These are phyloP conservation scores for Drosophila willistoni DNA, from an alignment of 1,140 invertebrate species.

Conservation along the genomic window DNA sequence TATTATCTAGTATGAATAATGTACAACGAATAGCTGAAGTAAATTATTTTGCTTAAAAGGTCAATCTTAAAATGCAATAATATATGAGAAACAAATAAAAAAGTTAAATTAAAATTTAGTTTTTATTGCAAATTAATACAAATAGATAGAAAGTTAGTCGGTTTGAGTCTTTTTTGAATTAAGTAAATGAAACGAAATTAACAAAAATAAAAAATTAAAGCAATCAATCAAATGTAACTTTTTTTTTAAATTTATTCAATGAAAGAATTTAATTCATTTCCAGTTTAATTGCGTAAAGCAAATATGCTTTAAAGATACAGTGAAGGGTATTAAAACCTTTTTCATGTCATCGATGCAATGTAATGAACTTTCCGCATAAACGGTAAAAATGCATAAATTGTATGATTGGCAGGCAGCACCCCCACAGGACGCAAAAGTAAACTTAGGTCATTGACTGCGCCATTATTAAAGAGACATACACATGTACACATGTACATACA, in stretches of 20 bases:
- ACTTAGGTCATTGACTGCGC: slow-evolving; percentile 50
- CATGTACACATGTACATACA: no score
- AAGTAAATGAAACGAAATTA: no score
- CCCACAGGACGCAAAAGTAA: slow-evolving; percentile 16
- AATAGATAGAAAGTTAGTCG: no score
- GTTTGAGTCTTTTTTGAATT: no score
- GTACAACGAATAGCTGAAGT: not conserved
- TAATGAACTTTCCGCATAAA: slow-evolving; percentile 14
- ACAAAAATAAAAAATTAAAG: no score
- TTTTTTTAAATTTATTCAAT: no score
- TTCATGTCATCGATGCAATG: not conserved
- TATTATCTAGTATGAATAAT: not conserved
- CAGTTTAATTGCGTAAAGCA: not conserved
- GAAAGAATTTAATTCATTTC: no score
- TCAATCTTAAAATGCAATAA: not conserved
- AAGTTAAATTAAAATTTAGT: no score
- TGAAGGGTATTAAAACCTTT: not conserved
- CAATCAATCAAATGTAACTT: no score
- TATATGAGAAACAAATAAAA: not conserved
- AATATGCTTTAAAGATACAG: not conserved
- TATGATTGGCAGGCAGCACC: slow-evolving; percentile 10
- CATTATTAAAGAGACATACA: slow-evolving; percentile 22
- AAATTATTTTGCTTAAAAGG: no score
- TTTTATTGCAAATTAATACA: no score
- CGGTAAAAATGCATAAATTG: slow-evolving; percentile 6